A percentile compares a stretch with the other conserved stretches of the same genome.
Conservation (phyloP, 1,140 invertebrate genomes). For the Diorhabda sublineata region DNA sequence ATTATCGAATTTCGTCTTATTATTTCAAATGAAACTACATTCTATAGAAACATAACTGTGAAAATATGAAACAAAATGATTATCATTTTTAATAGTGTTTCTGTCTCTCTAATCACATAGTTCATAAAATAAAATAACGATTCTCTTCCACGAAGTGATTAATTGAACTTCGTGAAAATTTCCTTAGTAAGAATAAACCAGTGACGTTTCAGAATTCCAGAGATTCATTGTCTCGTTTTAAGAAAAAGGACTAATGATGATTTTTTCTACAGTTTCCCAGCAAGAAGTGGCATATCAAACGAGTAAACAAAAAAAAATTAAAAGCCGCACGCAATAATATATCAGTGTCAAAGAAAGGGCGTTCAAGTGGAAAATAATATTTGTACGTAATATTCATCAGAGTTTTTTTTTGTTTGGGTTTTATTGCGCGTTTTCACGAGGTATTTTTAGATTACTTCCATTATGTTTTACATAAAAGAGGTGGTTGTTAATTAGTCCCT, state of each 20-base stretch:
- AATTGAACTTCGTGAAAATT: background rate
- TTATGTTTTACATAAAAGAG: no score
- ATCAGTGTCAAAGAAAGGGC: background rate
- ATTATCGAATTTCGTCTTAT: no score
- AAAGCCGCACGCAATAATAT: background rate
- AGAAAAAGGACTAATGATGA: background rate
- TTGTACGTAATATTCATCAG: background rate
- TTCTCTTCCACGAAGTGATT: background rate
- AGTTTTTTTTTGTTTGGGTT: background rate
- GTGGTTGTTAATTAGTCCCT: no score
- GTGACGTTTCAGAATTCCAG: background rate
- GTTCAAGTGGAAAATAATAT: constrained; percentile 3
- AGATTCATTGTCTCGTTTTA: background rate
- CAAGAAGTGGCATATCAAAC: background rate
- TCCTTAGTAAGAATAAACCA: background rate
- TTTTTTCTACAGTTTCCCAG: background rate
- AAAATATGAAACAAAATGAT: no score
- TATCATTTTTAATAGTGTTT: no score
- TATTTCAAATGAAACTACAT: no score
- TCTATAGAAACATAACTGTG: no score
- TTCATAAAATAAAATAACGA: background rate
- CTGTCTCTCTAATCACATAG: no score
- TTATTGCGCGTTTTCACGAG: background rate
- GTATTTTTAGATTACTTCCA: background rate
- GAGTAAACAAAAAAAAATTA: background rate